A percentile compares a stretch with the other conserved stretches of the same genome.
phyloP scores from a whole-genome alignment of 1,140 invertebrate species.

The Heliconius eleuchia region DNA sequence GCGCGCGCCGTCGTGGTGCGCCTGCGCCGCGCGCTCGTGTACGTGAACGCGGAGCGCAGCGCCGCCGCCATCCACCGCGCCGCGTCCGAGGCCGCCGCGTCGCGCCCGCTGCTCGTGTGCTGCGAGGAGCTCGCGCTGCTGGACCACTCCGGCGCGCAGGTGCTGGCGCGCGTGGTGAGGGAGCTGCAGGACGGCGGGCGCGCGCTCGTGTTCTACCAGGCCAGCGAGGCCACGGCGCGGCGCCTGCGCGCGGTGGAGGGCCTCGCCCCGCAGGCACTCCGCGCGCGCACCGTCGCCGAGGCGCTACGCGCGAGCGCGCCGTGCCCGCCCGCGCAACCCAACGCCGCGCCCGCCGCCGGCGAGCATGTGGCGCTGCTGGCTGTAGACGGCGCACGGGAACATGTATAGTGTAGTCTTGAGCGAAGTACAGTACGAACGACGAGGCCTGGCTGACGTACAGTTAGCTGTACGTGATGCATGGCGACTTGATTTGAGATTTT shows the following conservation, averaged over 20 bases:
- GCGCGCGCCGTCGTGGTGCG: constrained; percentile 40
- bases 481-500: too few relatives aligned
- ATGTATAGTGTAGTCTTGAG: too few relatives aligned
- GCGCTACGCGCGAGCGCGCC: background rate
- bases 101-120: constrained; percentile 42
- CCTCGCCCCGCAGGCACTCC: constrained; percentile 13
- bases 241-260: constrained; percentile 46
- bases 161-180: constrained; percentile 79
- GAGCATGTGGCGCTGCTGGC: background rate
- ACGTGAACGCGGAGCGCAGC: constrained; percentile 44
- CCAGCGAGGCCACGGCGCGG: constrained; percentile 80
- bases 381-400: background rate
- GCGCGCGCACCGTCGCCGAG: background rate
- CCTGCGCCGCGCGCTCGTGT: constrained; percentile 48
- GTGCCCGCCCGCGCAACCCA: background rate
- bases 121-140: constrained; percentile 57
- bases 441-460: too few relatives aligned
- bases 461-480: too few relatives aligned
- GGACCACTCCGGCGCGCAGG: constrained; percentile 61
- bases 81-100: constrained; percentile 40
- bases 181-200: constrained; percentile 84
- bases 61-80: constrained; percentile 50
- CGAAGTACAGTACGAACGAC: too few relatives aligned
- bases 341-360: background rate
- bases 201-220: constrained; percentile 85